These are phyloP conservation scores for Pogonocichla stellata DNA, from an alignment of 2,113 vertebrate species.

Conservation along the genomic window DNA sequence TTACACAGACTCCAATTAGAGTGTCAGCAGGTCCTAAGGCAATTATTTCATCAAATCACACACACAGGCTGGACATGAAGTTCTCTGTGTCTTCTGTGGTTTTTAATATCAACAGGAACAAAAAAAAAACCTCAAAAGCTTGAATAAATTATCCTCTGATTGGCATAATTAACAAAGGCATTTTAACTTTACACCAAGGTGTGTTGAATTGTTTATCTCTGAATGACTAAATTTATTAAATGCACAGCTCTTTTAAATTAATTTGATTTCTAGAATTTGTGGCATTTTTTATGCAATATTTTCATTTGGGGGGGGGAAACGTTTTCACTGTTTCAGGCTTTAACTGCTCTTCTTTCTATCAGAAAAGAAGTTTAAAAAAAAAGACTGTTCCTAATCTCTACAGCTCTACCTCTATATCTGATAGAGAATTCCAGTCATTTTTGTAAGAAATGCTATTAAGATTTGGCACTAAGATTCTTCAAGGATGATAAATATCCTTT, in stretches of 20 bases:
- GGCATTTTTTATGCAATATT: background rate
- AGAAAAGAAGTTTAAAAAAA: background rate
- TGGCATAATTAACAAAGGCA: background rate
- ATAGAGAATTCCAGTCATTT: conserved; percentile 65
- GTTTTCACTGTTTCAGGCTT: background rate
- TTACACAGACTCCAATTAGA: conserved; percentile 11
- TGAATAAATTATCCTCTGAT: background rate
- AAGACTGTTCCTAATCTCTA: background rate
- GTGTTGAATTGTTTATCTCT: background rate
- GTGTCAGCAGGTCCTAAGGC: background rate
- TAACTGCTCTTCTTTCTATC: conserved; percentile 31
- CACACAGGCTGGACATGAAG: background rate
- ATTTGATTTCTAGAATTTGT: background rate
- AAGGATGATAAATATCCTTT: conserved; percentile 72
- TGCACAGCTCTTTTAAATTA: background rate
- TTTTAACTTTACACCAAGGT: background rate
- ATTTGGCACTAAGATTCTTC: conserved; percentile 71
- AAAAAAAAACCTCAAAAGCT: background rate
- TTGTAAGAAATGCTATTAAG: conserved; percentile 74
- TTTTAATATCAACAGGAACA: background rate
- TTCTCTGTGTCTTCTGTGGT: background rate
- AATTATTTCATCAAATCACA: conserved; percentile 25
- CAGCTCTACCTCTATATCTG: conserved; percentile 62
- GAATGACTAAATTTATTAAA: background rate
- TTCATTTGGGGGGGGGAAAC: background rate